Base-by-base conservation (phyloP, 2,113 vertebrate species). In the Dromaius novaehollandiae region DNA sequence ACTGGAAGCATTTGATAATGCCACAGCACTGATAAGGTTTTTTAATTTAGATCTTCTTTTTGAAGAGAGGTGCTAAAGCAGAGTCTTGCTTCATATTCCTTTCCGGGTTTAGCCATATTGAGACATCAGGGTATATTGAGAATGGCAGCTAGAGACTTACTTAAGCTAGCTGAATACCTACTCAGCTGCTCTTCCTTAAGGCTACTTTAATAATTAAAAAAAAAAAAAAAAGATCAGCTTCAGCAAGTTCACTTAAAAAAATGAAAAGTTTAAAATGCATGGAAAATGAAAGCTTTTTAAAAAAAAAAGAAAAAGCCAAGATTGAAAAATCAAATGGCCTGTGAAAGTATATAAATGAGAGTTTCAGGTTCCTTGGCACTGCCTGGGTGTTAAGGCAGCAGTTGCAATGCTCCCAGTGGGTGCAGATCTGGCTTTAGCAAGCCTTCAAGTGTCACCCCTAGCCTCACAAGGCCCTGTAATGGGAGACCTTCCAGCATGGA, bases 391-490 rank as follows among this genome's bases (percentile, higher is more conserved):
- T 9, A 48, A 70, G 30, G n/a, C 6, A 18, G 78, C 36, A 75
- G 15, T 40, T 69, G 25, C 24, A n/a, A 10, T 12, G 40, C 25
- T 34, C 12, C 44, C 6, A 19, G 25, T 8, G 48, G 30, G n/a
- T 8, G 17, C 44, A 53, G 34, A 9, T 48, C 28, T 65, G 4
- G 40, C 4, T 1, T 11, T 26, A 42, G 38, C 7, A 30, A 18
- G 20, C 13, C 44, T 30, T 12, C 30, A 15, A 46, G 21, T 9
- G 8, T 30, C 44, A 10, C 34, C 18, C 9, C 58, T 36, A 38
- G 63, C 13, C 16, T 40, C 0, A 2, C 3, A 1, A 6, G 26
- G 34, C 28, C 22, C 14, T 24, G 16, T 22, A 14, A 9, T 6
- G 19, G 25, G 44, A 6, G 21, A 60, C 26, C 24, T 48, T 22